Base-by-base conservation (phyloP, 2,888 invertebrate genomes). In the Tetheella fluctuosa region DNA sequence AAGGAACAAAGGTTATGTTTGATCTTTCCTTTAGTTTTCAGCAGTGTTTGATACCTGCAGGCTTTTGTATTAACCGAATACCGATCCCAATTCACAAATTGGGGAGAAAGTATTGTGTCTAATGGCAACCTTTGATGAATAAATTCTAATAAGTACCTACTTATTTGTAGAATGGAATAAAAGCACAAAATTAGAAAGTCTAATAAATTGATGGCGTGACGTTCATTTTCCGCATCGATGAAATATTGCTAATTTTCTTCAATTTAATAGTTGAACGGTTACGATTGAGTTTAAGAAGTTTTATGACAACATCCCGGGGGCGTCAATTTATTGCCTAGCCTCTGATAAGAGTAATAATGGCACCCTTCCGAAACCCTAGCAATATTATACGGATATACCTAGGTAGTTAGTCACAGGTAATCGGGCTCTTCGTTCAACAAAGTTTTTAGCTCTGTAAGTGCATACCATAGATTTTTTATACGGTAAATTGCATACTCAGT, bases 191-290 rank as follows among this genome's bases (percentile, higher is more conserved):
- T 68, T 66, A 23, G 70, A 74, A 76, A 73, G 70, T 68, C 25
- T 39, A 54, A 67, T 67, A 67, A 72, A 74, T 70, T 79, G 73
- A 74, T 2, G 75, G 74, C 79, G 76, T 84, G 74, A 84, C 84
- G 83, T 83, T 70, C 70, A 65, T 74, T 77, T 76, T 76, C 69
- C 72, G 73, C 73, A 61, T 65, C 65, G 61, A 62, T 64, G 68
- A 63, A 66, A 59, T 68, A 65, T 54, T 55, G 34, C 34, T 13
- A 13, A 34, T 34, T 34, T 34, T 34, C 34, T 34, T 34, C 12
- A 34, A 13, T 34, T 34, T 34, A 4, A 34, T 34, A 34, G 54
- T 54, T 30, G 55, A 55, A 20, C 17, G 37, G 37, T 55, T 37
- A 37, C 37, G 20, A 13, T 20, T 5, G 34, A 37, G 4, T 54